Evolutionary conservation across 2,113 vertebrate species (phyloP).

Genomic region (cattle (Bos taurus)): ARS-UCD2.0 NC_037343.1:44264501-44265000

Average conservation of each 20-base stretch:
- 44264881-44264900: neutral
- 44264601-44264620: neutral
- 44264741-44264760: neutral
- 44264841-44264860: neutral
- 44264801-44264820: neutral
- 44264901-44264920: neutral
- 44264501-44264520: neutral
- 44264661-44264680: neutral
- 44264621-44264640: neutral
- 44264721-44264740: neutral
- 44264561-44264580: neutral
- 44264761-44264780: neutral
- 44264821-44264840: neutral
- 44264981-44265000: rapidly evolving
- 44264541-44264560: neutral
- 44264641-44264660: neutral
- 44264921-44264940: neutral
- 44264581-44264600: neutral
- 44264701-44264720: neutral
- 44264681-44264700: rapidly evolving
- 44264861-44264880: neutral
- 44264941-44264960: neutral
- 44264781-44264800: neutral
- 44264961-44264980: neutral
- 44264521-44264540: constrained; percentile 1